Evolutionary conservation across 30 jellyfish, hydroid and myxozoan species (phyloP), one percentile per base, ranked within the genome.

Genomic region (Aurelia coerulea): DNA sequence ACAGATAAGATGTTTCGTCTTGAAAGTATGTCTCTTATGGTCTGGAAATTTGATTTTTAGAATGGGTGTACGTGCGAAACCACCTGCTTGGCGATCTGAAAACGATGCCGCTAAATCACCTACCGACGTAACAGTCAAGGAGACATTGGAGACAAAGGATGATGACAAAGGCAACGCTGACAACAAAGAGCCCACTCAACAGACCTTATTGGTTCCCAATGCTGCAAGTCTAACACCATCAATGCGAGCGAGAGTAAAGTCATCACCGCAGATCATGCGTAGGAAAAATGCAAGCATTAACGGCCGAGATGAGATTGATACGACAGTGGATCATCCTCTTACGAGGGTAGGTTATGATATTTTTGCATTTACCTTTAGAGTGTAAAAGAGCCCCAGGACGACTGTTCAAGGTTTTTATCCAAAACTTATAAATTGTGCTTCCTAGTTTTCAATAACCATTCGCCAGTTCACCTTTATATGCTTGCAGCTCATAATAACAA

Each of bases 1-100:
- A 37, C 2, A 37, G 56, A 46, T 46, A 46, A 10, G 9, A 18
- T 17, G 71, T 17, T 17, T 62, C 14, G 6, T 62, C 14, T 18
- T 62, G 15, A 68, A 68, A 19, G 16, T 23, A 23, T 16, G 1
- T 16, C 54, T 5, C 19, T n/a, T 68, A 29, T 23, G 1, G 9
- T 68, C 23, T 17, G 3, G 23, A n/a, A 11, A 23, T 46, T 63
- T 85, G 32, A 46, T 60, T 62, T 72, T 17, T 46, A 92, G 98
- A 13, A 46, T 80, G 34, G 98, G 98, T 65, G 98, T 92, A n/a
- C 91, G 98, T 10, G 98, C 98, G 2, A 87, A 88, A 77, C 98
- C 95, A n/a, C 98, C 98, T 8, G 78, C 81, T 10, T 92, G 98
- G 98, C 93, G 76, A 12, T 72, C 84, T 5, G 86, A 74, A 35